Conservation (phyloP, 2,113 vertebrate genomes). For the Siniperca chuatsi region DNA sequence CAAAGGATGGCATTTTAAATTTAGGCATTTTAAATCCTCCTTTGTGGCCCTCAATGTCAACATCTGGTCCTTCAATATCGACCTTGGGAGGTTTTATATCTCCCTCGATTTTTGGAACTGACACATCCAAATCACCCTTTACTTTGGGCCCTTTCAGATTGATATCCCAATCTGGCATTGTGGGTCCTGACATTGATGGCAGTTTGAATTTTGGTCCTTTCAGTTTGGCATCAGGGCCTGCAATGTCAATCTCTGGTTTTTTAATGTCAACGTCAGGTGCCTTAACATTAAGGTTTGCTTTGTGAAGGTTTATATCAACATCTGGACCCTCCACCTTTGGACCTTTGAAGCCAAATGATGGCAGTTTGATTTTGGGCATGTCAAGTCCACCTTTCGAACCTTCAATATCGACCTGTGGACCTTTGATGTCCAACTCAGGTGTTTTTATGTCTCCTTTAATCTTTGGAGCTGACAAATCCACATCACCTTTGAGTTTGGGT, state of each 20-base stretch:
- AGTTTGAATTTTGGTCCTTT: slow-evolving; percentile 63
- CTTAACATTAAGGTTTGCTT: neutral
- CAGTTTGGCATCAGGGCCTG: neutral
- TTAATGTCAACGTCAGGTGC: neutral
- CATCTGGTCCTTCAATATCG: no score
- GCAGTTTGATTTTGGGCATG: slow-evolving; percentile 42
- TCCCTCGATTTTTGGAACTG: no score
- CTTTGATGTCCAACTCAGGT: neutral
- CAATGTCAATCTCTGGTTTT: slow-evolving; percentile 27
- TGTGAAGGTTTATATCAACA: slow-evolving; percentile 16
- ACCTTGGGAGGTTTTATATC: no score
- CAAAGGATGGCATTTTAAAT: slow-evolving; percentile 13
- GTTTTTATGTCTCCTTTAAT: slow-evolving; percentile 14
- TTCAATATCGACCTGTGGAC: neutral
- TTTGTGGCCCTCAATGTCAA: no score
- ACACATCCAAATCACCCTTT: no score
- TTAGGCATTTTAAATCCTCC: no score
- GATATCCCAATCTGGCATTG: slow-evolving; percentile 40
- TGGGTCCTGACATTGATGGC: slow-evolving; percentile 33
- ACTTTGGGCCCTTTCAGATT: slow-evolving; percentile 1
- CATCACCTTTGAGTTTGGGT: neutral
- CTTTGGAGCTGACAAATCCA: slow-evolving; percentile 24
- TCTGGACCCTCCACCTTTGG: slow-evolving; percentile 33
- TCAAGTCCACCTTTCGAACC: neutral
- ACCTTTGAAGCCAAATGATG: neutral